A percentile compares a stretch with the other conserved stretches of the same genome.
These are phyloP conservation scores for Vireo griseus DNA, from an alignment of 2,797 vertebrate genomes.

Conservation along the genomic window DNA sequence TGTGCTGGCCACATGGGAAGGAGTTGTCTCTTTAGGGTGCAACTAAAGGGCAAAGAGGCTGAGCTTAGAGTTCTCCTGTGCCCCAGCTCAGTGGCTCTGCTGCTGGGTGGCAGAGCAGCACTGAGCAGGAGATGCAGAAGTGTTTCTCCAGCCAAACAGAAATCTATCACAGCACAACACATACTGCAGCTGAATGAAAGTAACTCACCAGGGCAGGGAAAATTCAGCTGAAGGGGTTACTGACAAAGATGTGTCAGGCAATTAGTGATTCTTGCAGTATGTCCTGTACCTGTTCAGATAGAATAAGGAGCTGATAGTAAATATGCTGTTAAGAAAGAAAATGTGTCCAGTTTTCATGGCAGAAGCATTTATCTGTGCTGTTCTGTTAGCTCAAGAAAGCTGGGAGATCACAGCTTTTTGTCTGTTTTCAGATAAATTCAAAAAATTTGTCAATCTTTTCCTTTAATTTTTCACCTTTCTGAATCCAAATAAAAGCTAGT, in stretches of 20 bases:
- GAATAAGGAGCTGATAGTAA: not conserved
- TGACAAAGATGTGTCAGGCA: not conserved
- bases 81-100: not conserved
- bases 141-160: not conserved
- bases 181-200: not conserved
- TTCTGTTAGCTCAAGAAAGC: not conserved
- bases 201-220: not conserved
- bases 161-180: not conserved
- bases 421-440: not conserved
- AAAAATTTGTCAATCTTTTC: not conserved
- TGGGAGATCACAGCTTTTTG: not conserved
- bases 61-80: not conserved
- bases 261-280: not conserved
- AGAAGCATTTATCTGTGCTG: not conserved
- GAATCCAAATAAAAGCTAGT: not conserved
- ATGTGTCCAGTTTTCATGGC: not conserved
- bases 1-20: not conserved
- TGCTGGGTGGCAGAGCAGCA: not conserved
- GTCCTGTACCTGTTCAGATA: not conserved
- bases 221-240: not conserved
- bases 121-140: not conserved
- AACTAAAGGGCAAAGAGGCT: not conserved
- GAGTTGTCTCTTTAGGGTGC: not conserved
- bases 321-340: not conserved
- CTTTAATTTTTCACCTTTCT: not conserved